Percentiles rank a stretch among this genome's conserved stretches.
These are phyloP conservation scores for Calosoma granatense DNA, from an alignment of 1,140 invertebrate species.

Conservation along the genomic window DNA sequence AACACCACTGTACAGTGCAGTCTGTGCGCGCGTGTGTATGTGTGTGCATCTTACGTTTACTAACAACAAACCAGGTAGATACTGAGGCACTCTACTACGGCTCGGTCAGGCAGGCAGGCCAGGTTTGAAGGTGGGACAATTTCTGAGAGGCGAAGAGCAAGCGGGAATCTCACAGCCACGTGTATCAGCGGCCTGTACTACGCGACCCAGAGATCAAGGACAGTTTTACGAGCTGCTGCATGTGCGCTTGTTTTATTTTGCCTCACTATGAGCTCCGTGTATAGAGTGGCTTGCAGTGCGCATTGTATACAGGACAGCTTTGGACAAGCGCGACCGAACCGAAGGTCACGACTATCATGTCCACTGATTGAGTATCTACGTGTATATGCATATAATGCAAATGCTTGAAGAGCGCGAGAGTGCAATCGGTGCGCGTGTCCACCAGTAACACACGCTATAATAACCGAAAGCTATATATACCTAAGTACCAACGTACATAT, in stretches of 20 bases:
- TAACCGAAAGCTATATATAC: too few species aligned
- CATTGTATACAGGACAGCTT: neutral
- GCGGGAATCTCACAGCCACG: constrained; percentile 23
- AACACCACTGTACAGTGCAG: too few species aligned
- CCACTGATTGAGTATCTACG: neutral
- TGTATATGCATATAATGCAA: neutral
- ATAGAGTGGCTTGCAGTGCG: neutral
- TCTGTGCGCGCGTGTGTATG: too few species aligned
- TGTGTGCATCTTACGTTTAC: too few species aligned
- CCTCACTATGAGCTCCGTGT: neutral
- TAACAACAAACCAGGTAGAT: too few species aligned
- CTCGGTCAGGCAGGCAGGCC: too few species aligned
- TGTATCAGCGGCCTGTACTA: constrained; percentile 26
- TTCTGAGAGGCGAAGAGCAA: constrained; percentile 12
- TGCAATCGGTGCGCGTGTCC: too few species aligned
- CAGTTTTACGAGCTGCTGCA: constrained; percentile 36
- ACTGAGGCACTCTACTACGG: too few species aligned
- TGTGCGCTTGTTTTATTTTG: constrained; percentile 11
- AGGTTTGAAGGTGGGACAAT: too few species aligned
- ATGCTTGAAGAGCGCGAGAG: too few species aligned
- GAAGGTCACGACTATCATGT: constrained; percentile 26
- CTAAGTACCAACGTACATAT: too few species aligned
- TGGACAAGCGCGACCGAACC: constrained; percentile 18
- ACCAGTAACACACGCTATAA: too few species aligned
- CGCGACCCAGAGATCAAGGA: constrained; percentile 37